Percentiles rank a stretch among this genome's conserved stretches.
Evolutionary conservation across 2,888 invertebrate species (phyloP).

Genomic region (Rhingia campestris): DNA sequence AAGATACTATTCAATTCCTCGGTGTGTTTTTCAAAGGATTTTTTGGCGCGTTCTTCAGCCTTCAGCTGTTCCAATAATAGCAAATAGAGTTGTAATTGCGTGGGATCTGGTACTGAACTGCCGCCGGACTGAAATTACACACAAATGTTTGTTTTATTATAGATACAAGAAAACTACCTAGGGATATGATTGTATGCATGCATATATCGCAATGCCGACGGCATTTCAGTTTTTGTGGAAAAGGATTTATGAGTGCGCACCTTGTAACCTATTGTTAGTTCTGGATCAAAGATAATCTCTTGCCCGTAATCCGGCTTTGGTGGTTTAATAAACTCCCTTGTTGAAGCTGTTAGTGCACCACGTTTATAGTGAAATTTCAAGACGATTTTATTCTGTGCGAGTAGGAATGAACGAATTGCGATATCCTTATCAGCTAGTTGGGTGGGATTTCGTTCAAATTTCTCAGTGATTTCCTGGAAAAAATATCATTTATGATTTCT

Average conservation of each 20-base stretch:
- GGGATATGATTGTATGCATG: neutral
- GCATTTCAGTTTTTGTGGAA: slow-evolving; percentile 36
- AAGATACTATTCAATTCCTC: slow-evolving; percentile 83
- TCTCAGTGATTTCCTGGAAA: slow-evolving; percentile 85
- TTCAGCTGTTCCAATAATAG: slow-evolving; percentile 86
- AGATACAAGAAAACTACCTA: slow-evolving; percentile 9
- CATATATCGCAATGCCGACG: slow-evolving; percentile 48
- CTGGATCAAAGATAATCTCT: slow-evolving; percentile 86
- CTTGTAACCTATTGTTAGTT: slow-evolving; percentile 87
- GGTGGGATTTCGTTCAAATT: slow-evolving; percentile 84
- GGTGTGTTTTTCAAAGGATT: slow-evolving; percentile 83
- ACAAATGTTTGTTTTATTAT: slow-evolving; percentile 14
- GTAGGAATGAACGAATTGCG: slow-evolving; percentile 86
- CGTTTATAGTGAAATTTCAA: slow-evolving; percentile 81
- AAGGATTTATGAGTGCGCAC: slow-evolving; percentile 81
- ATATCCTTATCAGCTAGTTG: slow-evolving; percentile 85
- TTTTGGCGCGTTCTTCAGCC: slow-evolving; percentile 85
- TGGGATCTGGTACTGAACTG: slow-evolving; percentile 84
- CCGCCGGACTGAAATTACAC: slow-evolving; percentile 85
- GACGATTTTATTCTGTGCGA: slow-evolving; percentile 84
- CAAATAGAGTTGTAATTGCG: slow-evolving; percentile 86
- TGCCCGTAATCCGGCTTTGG: slow-evolving; percentile 88
- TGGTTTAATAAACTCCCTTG: slow-evolving; percentile 87
- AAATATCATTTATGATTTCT: neutral
- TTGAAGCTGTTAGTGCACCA: slow-evolving; percentile 82